Percentiles rank a stretch among this genome's conserved stretches.
Conservation (phyloP, 2,888 invertebrate species). For the Synergus laeviventris region DNA sequence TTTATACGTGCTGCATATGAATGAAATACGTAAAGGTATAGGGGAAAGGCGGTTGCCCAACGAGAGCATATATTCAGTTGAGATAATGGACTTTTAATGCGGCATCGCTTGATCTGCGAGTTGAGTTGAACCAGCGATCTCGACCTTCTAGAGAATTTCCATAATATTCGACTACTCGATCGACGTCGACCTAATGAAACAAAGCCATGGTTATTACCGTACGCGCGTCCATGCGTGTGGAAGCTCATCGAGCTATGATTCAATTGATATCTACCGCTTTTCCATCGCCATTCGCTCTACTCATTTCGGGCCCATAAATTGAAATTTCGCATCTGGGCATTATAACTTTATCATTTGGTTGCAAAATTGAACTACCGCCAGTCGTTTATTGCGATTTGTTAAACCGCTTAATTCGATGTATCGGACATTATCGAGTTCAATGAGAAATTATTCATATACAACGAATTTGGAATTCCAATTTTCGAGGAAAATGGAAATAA, state of each 20-base stretch:
- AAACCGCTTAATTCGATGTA: neutral
- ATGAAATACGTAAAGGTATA: neutral
- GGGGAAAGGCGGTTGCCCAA: constrained; percentile 1
- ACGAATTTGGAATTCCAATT: neutral
- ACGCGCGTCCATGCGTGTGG: neutral
- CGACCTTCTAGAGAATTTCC: constrained; percentile 47
- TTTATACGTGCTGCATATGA: too few relatives aligned
- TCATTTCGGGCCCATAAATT: neutral
- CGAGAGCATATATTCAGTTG: neutral
- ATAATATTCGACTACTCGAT: constrained; percentile 38
- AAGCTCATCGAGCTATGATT: neutral
- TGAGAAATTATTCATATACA: too few relatives aligned
- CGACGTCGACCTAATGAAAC: constrained; percentile 45
- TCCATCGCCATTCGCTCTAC: neutral
- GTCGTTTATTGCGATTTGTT: neutral
- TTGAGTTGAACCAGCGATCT: constrained; percentile 43
- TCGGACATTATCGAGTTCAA: too few relatives aligned
- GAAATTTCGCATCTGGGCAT: neutral
- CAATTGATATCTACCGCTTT: constrained; percentile 4
- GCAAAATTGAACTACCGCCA: too few relatives aligned
- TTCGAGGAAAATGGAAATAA: neutral
- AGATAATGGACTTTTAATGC: constrained; percentile 53
- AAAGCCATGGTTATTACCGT: constrained; percentile 33
- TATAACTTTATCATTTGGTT: too few relatives aligned
- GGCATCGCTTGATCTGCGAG: constrained; percentile 48